Evolutionary conservation across 2,113 vertebrate species (phyloP).

Genomic region (Heterocephalus glaber): DNA sequence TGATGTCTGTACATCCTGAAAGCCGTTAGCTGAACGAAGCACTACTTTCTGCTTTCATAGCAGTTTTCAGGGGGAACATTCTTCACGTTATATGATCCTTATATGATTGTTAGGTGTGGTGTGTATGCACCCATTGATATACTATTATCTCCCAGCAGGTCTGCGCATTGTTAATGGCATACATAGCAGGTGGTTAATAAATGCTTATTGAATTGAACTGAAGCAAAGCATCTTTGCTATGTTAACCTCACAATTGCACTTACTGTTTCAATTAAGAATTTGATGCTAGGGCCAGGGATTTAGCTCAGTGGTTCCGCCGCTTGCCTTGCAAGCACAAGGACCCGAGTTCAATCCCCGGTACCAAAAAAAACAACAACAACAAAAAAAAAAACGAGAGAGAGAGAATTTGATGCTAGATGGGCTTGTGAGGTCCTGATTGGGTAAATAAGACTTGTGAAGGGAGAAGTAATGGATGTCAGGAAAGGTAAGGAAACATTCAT

Average conservation of each 20-base stretch:
- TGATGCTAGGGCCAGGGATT: too few relatives aligned
- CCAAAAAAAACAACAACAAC: too few relatives aligned
- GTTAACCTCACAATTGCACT: not conserved
- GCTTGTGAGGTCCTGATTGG: not conserved
- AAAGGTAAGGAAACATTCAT: not conserved
- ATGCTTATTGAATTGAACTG: not conserved
- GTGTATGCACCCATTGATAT: not conserved
- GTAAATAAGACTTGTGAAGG: not conserved
- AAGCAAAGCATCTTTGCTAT: not conserved
- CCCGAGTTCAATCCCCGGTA: too few relatives aligned
- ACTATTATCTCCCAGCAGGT: not conserved
- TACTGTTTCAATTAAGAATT: not conserved
- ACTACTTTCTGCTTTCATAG: not conserved
- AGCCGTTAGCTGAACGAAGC: not conserved
- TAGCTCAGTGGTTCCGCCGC: too few relatives aligned
- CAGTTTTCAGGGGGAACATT: not conserved
- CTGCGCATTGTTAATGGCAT: not conserved
- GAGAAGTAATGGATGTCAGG: not conserved
- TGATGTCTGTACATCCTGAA: not conserved
- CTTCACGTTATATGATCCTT: not conserved
- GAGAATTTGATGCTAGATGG: not conserved
- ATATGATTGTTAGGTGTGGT: too few relatives aligned
- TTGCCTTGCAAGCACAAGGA: too few relatives aligned
- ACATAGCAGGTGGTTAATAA: not conserved
- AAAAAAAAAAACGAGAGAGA: too few relatives aligned